Conservation (phyloP, 2,797 vertebrate genomes). For the Enteromius mattozi region DNA sequence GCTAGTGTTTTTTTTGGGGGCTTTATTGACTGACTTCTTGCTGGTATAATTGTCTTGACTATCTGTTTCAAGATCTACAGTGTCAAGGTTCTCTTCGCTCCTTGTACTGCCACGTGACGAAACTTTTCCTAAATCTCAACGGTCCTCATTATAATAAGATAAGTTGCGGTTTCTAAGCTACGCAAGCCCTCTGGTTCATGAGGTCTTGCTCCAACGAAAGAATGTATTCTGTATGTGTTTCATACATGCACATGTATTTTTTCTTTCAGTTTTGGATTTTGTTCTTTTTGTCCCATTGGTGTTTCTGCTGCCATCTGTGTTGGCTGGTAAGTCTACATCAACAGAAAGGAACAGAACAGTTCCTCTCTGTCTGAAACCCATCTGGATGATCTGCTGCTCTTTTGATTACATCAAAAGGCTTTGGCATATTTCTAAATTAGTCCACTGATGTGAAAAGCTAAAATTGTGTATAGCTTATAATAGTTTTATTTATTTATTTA, state of each 20-base stretch:
- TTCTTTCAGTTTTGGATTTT: not conserved
- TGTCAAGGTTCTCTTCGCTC: slow-evolving; percentile 47
- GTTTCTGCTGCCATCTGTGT: not conserved
- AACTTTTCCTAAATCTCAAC: not conserved
- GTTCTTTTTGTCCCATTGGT: not conserved
- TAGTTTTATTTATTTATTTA: slow-evolving; percentile 60
- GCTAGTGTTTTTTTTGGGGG: not conserved
- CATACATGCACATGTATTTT: slow-evolving; percentile 6
- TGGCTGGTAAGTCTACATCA: not conserved
- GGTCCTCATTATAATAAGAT: slow-evolving; percentile 8
- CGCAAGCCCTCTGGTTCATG: not conserved
- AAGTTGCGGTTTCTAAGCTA: slow-evolving; percentile 8
- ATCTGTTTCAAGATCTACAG: slow-evolving; percentile 41
- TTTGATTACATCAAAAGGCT: slow-evolving; percentile 49
- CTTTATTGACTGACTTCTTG: slow-evolving; percentile 23
- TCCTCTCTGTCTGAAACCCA: slow-evolving; percentile 6
- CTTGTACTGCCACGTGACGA: slow-evolving; percentile 33
- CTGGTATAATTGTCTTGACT: slow-evolving; percentile 1
- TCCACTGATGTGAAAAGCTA: slow-evolving; percentile 73
- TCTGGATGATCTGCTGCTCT: slow-evolving; percentile 4
- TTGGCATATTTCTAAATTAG: slow-evolving; percentile 58
- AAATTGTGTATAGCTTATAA: slow-evolving; percentile 67
- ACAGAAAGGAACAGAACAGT: not conserved
- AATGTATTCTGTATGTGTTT: slow-evolving; percentile 20
- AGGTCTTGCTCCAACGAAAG: slow-evolving; percentile 6